These are phyloP conservation scores for Salvelinus alpinus DNA, from an alignment of 2,113 vertebrate genomes.

Conservation along the genomic window DNA sequence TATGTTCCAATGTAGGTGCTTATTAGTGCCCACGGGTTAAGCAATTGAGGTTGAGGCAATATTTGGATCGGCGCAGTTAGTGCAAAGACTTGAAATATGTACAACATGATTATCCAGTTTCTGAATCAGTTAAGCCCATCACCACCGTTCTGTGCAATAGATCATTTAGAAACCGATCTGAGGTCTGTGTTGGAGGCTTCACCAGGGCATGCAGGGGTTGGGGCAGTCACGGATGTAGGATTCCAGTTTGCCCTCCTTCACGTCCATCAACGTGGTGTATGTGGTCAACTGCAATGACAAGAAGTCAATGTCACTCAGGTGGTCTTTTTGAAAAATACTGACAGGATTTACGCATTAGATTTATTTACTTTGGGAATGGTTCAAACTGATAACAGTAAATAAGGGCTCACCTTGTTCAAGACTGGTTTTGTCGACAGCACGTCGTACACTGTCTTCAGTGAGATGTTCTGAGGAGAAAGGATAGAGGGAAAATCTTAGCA, in stretches of 20 bases:
- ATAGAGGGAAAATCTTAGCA: not conserved
- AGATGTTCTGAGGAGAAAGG: conserved; percentile 76
- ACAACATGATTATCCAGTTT: not conserved
- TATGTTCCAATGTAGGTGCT: no score
- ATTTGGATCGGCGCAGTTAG: conserved; percentile 36
- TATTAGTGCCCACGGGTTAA: no score
- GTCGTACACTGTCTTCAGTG: conserved; percentile 82
- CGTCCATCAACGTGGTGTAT: conserved; percentile 89
- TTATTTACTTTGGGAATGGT: no score
- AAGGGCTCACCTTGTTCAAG: conserved; percentile 87
- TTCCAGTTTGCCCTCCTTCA: conserved; percentile 78
- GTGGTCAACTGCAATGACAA: conserved; percentile 81
- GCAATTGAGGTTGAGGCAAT: not conserved
- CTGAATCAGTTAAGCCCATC: not conserved
- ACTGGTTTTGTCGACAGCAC: conserved; percentile 94
- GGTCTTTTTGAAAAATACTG: not conserved
- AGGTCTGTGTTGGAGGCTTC: conserved; percentile 11
- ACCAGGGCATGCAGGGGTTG: conserved; percentile 91
- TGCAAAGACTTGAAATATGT: conserved; percentile 20
- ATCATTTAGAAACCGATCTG: conserved; percentile 15
- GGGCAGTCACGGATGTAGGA: conserved; percentile 88
- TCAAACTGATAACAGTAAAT: not conserved
- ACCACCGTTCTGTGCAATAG: not conserved
- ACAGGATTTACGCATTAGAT: not conserved
- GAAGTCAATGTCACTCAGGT: not conserved